Evolutionary conservation across 2,888 invertebrate genomes (phyloP).

Genomic region (Eupithecia abbreviata): DNA sequence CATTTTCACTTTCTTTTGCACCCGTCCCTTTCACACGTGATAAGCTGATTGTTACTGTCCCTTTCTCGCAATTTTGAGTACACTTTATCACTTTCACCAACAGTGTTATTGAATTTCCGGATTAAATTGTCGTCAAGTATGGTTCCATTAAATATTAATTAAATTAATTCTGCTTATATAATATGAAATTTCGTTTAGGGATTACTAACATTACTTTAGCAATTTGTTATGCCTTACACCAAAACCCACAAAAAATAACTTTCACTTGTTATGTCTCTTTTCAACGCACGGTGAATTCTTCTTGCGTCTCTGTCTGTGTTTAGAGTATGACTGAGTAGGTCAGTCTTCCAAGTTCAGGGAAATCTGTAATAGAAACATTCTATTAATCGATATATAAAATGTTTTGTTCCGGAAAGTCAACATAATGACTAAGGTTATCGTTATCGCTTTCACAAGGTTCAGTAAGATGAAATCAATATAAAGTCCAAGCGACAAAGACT

Average conservation of each 20-base stretch:
- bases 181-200: neutral
- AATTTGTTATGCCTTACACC: neutral
- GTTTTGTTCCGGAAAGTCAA: neutral
- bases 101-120: neutral
- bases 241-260: neutral
- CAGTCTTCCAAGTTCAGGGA: neutral
- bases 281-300: neutral
- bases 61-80: neutral
- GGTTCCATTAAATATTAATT: neutral
- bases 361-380: slow-evolving; percentile 10
- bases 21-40: slow-evolving; percentile 12
- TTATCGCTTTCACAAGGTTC: neutral
- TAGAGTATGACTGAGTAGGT: neutral
- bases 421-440: neutral
- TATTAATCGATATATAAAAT: neutral
- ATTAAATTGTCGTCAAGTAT: neutral
- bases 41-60: neutral
- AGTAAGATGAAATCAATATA: neutral
- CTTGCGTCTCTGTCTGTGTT: neutral
- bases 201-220: neutral
- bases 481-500: neutral
- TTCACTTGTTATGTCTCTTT: neutral
- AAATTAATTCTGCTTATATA: neutral
- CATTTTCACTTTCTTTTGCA: slow-evolving; percentile 47
- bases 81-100: slow-evolving; percentile 13